These are phyloP conservation scores for Phymorhynchus buccinoides DNA, from an alignment of 1,140 invertebrate species.

Conservation along the genomic window DNA sequence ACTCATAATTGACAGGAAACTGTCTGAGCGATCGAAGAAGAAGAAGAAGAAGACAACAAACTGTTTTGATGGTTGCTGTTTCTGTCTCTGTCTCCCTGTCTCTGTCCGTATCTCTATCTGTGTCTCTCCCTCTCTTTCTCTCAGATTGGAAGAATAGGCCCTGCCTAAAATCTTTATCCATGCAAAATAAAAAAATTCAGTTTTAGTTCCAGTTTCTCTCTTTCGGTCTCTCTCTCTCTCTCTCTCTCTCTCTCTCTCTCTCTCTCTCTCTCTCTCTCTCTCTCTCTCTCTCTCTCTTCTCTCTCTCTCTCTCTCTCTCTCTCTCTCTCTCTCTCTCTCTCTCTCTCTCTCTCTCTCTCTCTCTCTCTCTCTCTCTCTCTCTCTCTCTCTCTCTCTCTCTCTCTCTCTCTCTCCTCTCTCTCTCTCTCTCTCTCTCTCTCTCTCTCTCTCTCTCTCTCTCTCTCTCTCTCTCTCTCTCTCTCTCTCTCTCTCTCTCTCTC, in stretches of 20 bases:
- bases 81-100: too few relatives aligned
- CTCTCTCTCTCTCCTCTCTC: constrained; percentile 54
- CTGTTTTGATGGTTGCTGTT: too few relatives aligned
- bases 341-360: background rate
- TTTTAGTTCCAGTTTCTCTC: too few relatives aligned
- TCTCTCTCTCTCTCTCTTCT: constrained; percentile 37
- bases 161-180: too few relatives aligned
- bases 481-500: background rate
- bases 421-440: constrained; percentile 67
- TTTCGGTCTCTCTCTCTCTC: background rate
- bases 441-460: constrained; percentile 30
- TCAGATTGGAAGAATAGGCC: too few relatives aligned
- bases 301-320: constrained; percentile 29
- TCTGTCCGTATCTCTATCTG: too few relatives aligned
- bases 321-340: background rate
- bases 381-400: background rate
- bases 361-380: too few relatives aligned
- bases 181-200: too few relatives aligned
- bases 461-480: background rate
- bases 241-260: constrained; percentile 15
- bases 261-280: constrained; percentile 35
- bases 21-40: too few relatives aligned
- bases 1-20: too few relatives aligned
- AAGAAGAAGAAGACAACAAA: too few relatives aligned
- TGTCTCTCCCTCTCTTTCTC: too few relatives aligned